These are phyloP conservation scores for Pomacea canaliculata DNA, from an alignment of 2,888 invertebrate genomes.

Conservation along the genomic window DNA sequence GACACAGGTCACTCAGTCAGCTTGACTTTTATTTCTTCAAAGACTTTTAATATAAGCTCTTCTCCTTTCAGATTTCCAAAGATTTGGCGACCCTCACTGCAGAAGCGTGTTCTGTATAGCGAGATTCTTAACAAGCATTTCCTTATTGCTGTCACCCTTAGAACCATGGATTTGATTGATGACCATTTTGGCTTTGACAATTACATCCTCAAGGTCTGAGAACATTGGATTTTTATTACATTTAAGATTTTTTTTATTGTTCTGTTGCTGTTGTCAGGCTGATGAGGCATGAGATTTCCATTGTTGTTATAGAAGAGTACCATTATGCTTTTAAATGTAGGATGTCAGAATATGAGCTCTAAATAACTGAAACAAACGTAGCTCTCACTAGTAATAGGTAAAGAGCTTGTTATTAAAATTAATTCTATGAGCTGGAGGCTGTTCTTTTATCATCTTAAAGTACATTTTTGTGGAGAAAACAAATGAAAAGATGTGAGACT, in stretches of 20 bases:
- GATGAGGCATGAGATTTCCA: background rate
- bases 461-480: too few species aligned
- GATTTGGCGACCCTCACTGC: slow-evolving; percentile 89
- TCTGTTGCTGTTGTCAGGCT: background rate
- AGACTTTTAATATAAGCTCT: background rate
- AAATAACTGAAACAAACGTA: background rate
- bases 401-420: background rate
- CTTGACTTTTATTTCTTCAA: too few species aligned
- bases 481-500: too few species aligned
- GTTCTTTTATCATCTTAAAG: too few species aligned
- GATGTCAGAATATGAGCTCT: background rate
- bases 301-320: too few species aligned
- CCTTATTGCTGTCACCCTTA: slow-evolving; percentile 84
- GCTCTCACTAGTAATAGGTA: background rate
- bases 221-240: background rate
- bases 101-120: slow-evolving; percentile 86
- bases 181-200: slow-evolving; percentile 93
- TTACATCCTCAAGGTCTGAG: slow-evolving; percentile 85
- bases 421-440: background rate
- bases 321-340: too few species aligned
- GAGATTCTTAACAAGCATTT: slow-evolving; percentile 90
- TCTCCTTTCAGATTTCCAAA: slow-evolving; percentile 78
- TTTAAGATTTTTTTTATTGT: background rate
- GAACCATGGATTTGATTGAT: slow-evolving; percentile 87
- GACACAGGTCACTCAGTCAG: too few species aligned